Evolutionary conservation across 2,888 invertebrate species (phyloP).

Genomic region (Synanthedon andrenaeformis): DNA sequence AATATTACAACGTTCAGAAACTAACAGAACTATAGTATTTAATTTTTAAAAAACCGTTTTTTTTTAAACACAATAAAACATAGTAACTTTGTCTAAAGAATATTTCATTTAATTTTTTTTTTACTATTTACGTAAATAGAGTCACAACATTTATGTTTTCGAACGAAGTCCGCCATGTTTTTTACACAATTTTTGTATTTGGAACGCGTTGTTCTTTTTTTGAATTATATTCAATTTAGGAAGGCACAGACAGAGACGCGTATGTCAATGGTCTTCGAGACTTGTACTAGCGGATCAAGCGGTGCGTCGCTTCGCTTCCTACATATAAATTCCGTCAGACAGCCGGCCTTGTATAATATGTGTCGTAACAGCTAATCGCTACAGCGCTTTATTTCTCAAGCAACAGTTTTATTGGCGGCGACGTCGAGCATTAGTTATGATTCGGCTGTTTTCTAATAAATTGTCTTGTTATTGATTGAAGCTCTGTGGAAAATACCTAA

Average conservation of each 20-base stretch:
- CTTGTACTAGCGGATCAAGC: conserved; percentile 1
- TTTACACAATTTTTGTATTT: neutral
- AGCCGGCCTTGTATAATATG: neutral
- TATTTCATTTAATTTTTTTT: no score
- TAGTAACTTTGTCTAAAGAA: no score
- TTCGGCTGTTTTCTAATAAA: neutral
- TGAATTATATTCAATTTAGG: conserved; percentile 1
- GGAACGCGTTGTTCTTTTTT: neutral
- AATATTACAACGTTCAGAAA: conserved; percentile 6
- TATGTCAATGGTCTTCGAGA: conserved; percentile 7
- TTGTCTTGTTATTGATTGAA: neutral
- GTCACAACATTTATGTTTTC: neutral
- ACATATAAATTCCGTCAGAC: neutral
- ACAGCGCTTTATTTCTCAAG: conserved; percentile 1
- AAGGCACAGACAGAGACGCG: neutral
- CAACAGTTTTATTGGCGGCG: neutral
- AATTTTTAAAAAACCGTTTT: no score
- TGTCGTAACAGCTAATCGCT: conserved; percentile 11
- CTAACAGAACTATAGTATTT: no score
- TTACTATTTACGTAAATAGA: no score
- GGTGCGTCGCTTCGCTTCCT: conserved; percentile 1
- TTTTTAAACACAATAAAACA: no score
- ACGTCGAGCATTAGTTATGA: neutral
- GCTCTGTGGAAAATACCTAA: neutral
- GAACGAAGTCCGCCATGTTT: neutral